Base-by-base conservation (phyloP, 2,888 invertebrate species). In the Koerneria pararmatus region DNA sequence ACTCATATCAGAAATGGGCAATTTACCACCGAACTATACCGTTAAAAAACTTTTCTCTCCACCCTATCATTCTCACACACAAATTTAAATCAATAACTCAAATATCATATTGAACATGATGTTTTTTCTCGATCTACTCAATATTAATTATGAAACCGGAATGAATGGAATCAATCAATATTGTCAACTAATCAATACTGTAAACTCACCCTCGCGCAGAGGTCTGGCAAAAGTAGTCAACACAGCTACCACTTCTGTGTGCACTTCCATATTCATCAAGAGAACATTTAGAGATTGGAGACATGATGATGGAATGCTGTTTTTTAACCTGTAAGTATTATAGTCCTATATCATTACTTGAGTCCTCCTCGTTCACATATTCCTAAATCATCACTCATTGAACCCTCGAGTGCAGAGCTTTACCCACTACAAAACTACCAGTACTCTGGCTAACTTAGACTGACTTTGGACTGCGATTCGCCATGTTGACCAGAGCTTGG, bases 391-490 rank as follows among this genome's bases (percentile, higher is more conserved):
- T n/a, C n/a, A n/a, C n/a, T n/a, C n/a, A n/a, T n/a, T n/a, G n/a
- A n/a, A n/a, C n/a, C n/a, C n/a, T n/a, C n/a, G n/a, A n/a, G n/a
- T n/a, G n/a, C n/a, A n/a, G n/a, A n/a, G n/a, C n/a, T n/a, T n/a
- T n/a, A n/a, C n/a, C n/a, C n/a, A n/a, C n/a, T n/a, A n/a, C n/a
- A n/a, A n/a, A n/a, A n/a, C n/a, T n/a, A n/a, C n/a, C n/a, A n/a
- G n/a, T n/a, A n/a, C n/a, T n/a, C n/a, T n/a, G n/a, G 22, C n/a
- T 11, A 8, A 31, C 5, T 24, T 27, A n/a, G 11, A 19, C 59
- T 35, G 24, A 67, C 71, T 67, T 71, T 37, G 41, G 27, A 31
- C 62, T 65, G 31, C 71, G 65, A 35, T 71, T 67, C 35, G 53
- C 70, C 11, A 64, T 53, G 51, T 71, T 71, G 29, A 66, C 32